These are phyloP conservation scores for Sitodiplosis mosellana DNA, from an alignment of 1,140 invertebrate genomes.

Conservation along the genomic window DNA sequence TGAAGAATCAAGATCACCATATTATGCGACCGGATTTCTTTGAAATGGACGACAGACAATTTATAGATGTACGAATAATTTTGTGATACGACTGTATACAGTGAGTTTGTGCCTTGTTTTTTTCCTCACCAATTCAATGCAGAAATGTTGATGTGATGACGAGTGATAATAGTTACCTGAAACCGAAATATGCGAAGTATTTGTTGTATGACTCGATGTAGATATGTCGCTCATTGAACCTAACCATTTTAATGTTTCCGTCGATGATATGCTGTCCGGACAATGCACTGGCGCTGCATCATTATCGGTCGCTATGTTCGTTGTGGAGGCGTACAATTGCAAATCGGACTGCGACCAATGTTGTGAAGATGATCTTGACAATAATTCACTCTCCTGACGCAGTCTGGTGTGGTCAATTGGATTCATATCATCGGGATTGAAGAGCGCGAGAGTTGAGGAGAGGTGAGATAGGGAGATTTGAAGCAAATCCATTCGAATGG, in stretches of 20 bases:
- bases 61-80: too few species aligned
- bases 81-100: too few species aligned
- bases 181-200: conserved; percentile 21
- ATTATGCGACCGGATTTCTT: too few species aligned
- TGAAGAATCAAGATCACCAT: too few species aligned
- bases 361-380: conserved; percentile 22
- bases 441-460: too few species aligned
- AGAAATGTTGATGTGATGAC: too few species aligned
- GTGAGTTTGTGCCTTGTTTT: too few species aligned
- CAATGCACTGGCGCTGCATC: conserved; percentile 39
- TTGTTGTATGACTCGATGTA: conserved; percentile 33
- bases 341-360: conserved; percentile 31
- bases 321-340: conserved; percentile 28
- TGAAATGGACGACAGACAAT: too few species aligned
- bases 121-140: too few species aligned
- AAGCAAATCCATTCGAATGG: neutral
- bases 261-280: conserved; percentile 50
- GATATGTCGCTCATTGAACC: conserved; percentile 60
- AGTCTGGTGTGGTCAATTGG: conserved; percentile 11
- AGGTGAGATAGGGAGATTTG: too few species aligned
- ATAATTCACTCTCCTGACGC: conserved; percentile 24
- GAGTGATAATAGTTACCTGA: conserved; percentile 15
- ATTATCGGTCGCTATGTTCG: conserved; percentile 36
- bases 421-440: too few species aligned
- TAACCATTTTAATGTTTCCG: conserved; percentile 68